Evolutionary conservation across 2,113 vertebrate genomes (phyloP).

Genomic region (Amblyopsis rosae): DNA sequence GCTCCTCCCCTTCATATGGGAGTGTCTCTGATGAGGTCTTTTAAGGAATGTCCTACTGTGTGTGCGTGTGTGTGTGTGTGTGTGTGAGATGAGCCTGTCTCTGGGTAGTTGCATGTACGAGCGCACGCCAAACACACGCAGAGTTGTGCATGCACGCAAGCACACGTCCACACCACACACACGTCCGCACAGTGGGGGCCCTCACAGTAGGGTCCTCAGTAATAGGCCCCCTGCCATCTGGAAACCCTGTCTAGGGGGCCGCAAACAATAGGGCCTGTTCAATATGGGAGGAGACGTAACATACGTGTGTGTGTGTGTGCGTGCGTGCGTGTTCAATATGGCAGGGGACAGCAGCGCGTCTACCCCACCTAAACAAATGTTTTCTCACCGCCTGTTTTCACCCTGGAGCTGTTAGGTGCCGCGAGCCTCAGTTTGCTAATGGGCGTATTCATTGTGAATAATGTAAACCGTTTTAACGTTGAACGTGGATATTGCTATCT

Average conservation of each 20-base stretch:
- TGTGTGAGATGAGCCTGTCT: conserved; percentile 16
- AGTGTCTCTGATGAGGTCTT: conserved; percentile 59
- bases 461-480: conserved; percentile 39
- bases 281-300: conserved; percentile 49
- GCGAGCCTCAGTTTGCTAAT: conserved; percentile 33
- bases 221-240: conserved; percentile 77
- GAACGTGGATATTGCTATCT: conserved; percentile 13
- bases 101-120: conserved; percentile 31
- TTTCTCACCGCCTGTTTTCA: conserved; percentile 63
- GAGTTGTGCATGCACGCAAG: not conserved
- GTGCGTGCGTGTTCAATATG: conserved; percentile 20
- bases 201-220: conserved; percentile 67
- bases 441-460: conserved; percentile 48
- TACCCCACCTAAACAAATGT: conserved; percentile 62
- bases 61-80: conserved; percentile 31
- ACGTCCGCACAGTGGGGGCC: conserved; percentile 41
- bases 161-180: conserved; percentile 27
- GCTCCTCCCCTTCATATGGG: conserved; percentile 43
- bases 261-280: conserved; percentile 68
- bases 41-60: conserved; percentile 72
- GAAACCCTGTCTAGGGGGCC: conserved; percentile 68
- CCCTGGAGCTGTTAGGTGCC: conserved; percentile 53
- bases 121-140: not conserved
- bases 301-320: conserved; percentile 26
- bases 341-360: conserved; percentile 34